Conservation (phyloP, 2,113 vertebrate species). For the Furnarius figulus region DNA sequence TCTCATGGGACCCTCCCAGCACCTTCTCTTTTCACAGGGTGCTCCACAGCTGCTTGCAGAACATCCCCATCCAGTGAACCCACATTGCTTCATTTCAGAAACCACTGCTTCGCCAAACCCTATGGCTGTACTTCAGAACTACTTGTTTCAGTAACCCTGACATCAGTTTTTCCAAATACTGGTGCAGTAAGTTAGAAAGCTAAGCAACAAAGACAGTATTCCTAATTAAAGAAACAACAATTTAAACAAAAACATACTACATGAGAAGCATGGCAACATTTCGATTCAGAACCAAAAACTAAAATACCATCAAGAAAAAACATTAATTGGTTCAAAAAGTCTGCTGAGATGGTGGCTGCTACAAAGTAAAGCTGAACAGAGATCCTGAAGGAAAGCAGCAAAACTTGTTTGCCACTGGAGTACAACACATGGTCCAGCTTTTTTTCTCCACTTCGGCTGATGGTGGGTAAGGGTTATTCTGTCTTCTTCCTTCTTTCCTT, state of each 20-base stretch:
- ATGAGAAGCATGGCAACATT: neutral
- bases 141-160: slow-evolving; percentile 13
- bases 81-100: neutral
- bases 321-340: neutral
- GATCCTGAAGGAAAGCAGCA: neutral
- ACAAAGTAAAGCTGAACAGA: neutral
- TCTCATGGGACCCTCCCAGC: neutral
- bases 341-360: neutral
- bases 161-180: slow-evolving; percentile 20
- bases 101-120: neutral
- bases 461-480: neutral
- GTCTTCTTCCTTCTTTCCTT: neutral
- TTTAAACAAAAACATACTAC: neutral
- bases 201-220: neutral
- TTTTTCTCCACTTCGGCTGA: neutral
- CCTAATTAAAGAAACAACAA: neutral
- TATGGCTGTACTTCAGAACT: neutral
- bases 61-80: neutral
- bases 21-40: neutral
- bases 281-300: neutral
- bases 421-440: neutral
- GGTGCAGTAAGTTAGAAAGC: neutral
- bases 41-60: neutral
- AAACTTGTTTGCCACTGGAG: rapidly evolving
- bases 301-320: neutral